These are phyloP conservation scores for Leptinotarsa rubiginosa DNA, from an alignment of 2,888 invertebrate genomes.

Conservation along the genomic window DNA sequence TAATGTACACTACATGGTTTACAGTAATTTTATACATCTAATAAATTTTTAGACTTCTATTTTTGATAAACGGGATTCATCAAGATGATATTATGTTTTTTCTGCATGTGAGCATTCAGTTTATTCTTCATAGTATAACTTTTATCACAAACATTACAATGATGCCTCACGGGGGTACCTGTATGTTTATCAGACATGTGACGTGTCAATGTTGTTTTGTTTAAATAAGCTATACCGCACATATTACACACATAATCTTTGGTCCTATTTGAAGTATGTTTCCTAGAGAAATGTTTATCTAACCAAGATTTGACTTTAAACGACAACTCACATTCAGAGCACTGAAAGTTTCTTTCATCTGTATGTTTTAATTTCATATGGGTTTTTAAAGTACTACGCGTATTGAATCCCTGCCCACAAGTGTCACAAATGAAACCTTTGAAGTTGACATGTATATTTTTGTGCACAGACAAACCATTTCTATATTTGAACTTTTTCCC, in stretches of 20 bases:
- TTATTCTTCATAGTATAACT: conserved; percentile 44
- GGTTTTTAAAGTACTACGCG: conserved; percentile 54
- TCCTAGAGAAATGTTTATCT: conserved; percentile 51
- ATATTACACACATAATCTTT: conserved; percentile 41
- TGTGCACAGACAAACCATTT: conserved; percentile 55
- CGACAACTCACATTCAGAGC: conserved; percentile 53
- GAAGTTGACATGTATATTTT: conserved; percentile 54
- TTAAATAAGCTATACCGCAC: conserved; percentile 41
- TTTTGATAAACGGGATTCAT: conserved; percentile 19
- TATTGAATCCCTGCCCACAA: conserved; percentile 57
- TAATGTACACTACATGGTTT: too few relatives aligned
- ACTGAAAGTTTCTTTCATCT: conserved; percentile 53
- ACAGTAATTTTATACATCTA: too few relatives aligned
- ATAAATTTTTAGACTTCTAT: background rate
- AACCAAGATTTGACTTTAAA: conserved; percentile 57
- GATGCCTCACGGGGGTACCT: conserved; percentile 35
- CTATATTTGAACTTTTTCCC: conserved; percentile 55
- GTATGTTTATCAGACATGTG: conserved; percentile 42
- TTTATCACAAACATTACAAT: conserved; percentile 42
- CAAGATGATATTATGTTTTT: conserved; percentile 40
- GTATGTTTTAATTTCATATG: conserved; percentile 54
- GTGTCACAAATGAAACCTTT: conserved; percentile 54
- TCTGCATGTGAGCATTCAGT: conserved; percentile 41
- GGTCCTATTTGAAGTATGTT: conserved; percentile 39
- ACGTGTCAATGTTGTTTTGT: conserved; percentile 43